Conservation (phyloP, 2,113 vertebrate species). For the Argyrosomus japonicus region DNA sequence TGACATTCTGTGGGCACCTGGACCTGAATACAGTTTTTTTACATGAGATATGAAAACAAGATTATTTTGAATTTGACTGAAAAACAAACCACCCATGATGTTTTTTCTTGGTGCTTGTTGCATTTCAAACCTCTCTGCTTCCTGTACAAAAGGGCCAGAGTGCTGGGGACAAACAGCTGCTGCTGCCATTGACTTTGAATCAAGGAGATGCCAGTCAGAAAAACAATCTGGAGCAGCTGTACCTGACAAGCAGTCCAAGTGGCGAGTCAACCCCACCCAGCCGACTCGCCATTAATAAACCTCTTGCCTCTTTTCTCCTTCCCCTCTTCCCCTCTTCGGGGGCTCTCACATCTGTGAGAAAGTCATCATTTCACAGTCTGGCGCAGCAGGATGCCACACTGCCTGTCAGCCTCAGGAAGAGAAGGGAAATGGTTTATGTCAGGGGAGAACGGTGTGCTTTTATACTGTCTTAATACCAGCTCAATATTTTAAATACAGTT, state of each 20-base stretch:
- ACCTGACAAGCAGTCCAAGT: conserved; percentile 73
- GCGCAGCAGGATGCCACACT: conserved; percentile 55
- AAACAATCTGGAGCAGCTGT: conserved; percentile 74
- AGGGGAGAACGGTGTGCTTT: conserved; percentile 18
- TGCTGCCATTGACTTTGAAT: conserved; percentile 80
- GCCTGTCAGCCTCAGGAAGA: conserved; percentile 48
- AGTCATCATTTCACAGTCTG: conserved; percentile 74
- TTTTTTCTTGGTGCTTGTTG: not conserved
- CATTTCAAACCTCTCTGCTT: not conserved
- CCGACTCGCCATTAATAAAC: conserved; percentile 48
- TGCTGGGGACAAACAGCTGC: conserved; percentile 62
- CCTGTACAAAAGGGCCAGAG: conserved; percentile 9
- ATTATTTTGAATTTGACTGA: conserved; percentile 7
- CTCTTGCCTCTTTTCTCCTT: conserved; percentile 6
- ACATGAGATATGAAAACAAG: not conserved
- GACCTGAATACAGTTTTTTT: not conserved
- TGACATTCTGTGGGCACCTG: not conserved
- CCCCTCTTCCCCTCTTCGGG: conserved; percentile 19
- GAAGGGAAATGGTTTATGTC: conserved; percentile 39
- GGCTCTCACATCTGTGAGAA: conserved; percentile 65
- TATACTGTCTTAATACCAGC: conserved; percentile 9
- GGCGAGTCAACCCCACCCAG: conserved; percentile 39
- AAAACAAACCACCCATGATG: not conserved
- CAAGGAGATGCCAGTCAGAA: conserved; percentile 68
- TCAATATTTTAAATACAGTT: conserved; percentile 20